Percentiles rank a stretch among this genome's conserved stretches.
Evolutionary conservation across 2,888 invertebrate genomes (phyloP).

Genomic region (Galerucella pusilla): DNA sequence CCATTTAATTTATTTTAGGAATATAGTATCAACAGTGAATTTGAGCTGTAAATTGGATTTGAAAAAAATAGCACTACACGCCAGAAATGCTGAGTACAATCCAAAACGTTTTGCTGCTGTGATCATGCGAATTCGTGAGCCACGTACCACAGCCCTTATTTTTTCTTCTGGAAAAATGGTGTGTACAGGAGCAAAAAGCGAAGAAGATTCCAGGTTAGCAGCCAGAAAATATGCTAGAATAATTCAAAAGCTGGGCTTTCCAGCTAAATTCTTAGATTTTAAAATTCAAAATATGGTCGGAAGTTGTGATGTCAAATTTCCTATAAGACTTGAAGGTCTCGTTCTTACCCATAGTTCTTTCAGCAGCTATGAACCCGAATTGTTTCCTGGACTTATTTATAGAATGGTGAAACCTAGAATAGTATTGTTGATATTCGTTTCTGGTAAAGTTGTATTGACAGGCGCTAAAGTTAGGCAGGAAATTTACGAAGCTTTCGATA

Average conservation of each 20-base stretch:
- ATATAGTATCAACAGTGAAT: constrained; percentile 98
- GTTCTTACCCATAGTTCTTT: constrained; percentile 87
- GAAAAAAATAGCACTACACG: constrained; percentile 96
- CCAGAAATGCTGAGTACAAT: constrained; percentile 99
- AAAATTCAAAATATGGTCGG: constrained; percentile 90
- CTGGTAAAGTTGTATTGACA: constrained; percentile 86
- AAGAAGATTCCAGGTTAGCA: constrained; percentile 79
- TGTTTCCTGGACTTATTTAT: constrained; percentile 87
- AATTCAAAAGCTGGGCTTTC: constrained; percentile 79
- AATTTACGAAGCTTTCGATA: constrained; percentile 81
- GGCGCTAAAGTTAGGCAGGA: constrained; percentile 81
- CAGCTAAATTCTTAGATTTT: constrained; percentile 83
- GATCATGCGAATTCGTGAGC: constrained; percentile 94
- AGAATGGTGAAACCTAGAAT: constrained; percentile 85
- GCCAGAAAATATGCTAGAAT: constrained; percentile 86
- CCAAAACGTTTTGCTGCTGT: constrained; percentile 99
- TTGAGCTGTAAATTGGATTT: constrained; percentile 94
- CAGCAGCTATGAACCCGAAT: constrained; percentile 82
- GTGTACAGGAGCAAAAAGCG: constrained; percentile 87
- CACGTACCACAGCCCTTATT: constrained; percentile 86
- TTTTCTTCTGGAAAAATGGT: constrained; percentile 91
- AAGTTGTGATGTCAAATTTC: constrained; percentile 88
- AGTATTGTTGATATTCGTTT: constrained; percentile 85
- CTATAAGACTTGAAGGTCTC: constrained; percentile 75
- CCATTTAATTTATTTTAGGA: constrained; percentile 70